phyloP scores from a whole-genome alignment of 2,113 vertebrate species.

The Rhynchomys soricoides region DNA sequence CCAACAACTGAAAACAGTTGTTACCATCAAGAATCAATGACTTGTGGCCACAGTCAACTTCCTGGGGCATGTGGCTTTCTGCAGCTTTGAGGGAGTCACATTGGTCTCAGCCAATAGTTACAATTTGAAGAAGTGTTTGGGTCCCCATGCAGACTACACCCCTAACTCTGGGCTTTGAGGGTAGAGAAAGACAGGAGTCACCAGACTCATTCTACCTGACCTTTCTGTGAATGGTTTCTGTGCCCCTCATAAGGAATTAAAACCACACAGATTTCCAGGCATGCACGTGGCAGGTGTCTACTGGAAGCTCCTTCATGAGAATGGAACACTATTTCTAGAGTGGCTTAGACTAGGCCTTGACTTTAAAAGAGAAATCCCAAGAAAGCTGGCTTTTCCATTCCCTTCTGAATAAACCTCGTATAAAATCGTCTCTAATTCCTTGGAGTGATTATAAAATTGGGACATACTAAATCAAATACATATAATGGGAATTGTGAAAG shows the following conservation, averaged over 20 bases:
- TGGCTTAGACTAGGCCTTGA: background rate
- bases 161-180: rapidly evolving
- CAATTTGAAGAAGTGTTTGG: background rate
- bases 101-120: background rate
- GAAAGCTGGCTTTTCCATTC: background rate
- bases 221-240: background rate
- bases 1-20: rapidly evolving
- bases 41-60: background rate
- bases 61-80: background rate
- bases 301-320: background rate
- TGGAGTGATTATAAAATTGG: background rate
- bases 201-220: background rate
- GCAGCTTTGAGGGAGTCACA: background rate
- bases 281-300: too few species aligned
- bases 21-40: background rate
- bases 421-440: background rate
- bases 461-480: background rate
- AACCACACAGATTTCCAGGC: background rate
- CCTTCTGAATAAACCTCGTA: background rate
- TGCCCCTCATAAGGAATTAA: background rate
- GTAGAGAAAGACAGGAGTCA: rapidly evolving
- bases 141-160: background rate
- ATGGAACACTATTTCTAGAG: background rate
- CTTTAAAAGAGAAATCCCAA: background rate
- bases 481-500: background rate